Base-by-base conservation (phyloP, 2,113 vertebrate genomes). In the Hiodon tergisus region DNA sequence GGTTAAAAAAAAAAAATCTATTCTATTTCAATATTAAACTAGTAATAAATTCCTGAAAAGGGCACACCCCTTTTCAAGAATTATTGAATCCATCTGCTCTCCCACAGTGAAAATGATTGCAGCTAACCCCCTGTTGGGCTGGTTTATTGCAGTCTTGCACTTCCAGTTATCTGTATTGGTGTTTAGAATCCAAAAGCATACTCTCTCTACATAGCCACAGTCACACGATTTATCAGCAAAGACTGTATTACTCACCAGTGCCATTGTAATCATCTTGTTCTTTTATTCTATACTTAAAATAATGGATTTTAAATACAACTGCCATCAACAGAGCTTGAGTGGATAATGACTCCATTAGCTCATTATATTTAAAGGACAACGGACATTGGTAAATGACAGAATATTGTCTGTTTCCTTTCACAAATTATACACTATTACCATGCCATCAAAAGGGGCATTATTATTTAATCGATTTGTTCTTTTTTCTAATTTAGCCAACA, bases 31-130 rank as follows among this genome's bases (percentile, higher is more conserved):
- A 2, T 31, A 31, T 31, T 31, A 31, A 31, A 31, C 31, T 31
- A 31, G 31, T 31, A 31, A 31, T 31, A 31, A 31, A 31, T 11
- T 53, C 1, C 9, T 46, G 9, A 54, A 59, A 47, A 67, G 11
- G 17, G 17, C 6, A 57, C 55, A 51, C 7, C 13, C 13, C 31
- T 31, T 31, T 31, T 31, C n/a, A 63, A 66, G 54, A 67, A 73
- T 72, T 54, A 67, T 47, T 60, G 54, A 51, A 66, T 67, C 62
- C 16, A 72, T 77, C 63, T 65, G 54, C 46, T 58, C 54, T 72
- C 71, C 71, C 48, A 47, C 54, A 58, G 75, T 62, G 68, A 76
- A 62, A 69, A 47, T 70, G 46, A 62, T 63, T 68, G 47, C 71
- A 61, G 16, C 13, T 7, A 61, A 17, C 57, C 70, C 59, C 70